phyloP scores from a whole-genome alignment of 1,140 invertebrate genomes.

The Drosophila grimshawi region DNA sequence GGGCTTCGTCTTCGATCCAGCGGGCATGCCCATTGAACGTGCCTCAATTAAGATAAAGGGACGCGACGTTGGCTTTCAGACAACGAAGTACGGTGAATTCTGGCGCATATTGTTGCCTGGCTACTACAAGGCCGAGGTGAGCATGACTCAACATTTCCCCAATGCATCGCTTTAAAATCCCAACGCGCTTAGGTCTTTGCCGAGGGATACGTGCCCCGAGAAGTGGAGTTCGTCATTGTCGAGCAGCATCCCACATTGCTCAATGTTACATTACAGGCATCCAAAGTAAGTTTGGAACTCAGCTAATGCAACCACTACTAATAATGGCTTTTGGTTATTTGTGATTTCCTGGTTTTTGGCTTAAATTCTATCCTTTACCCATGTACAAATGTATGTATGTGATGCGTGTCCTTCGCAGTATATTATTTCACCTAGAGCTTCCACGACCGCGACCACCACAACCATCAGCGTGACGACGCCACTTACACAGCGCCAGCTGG shows the following conservation, averaged over 20 bases:
- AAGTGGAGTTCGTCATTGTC: conserved; percentile 94
- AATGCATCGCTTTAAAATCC: background rate
- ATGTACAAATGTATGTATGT: background rate
- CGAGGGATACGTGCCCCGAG: conserved; percentile 92
- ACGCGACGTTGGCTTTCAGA: conserved; percentile 94
- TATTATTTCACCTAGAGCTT: conserved; percentile 11
- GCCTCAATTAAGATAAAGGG: conserved; percentile 93
- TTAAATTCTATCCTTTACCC: conserved; percentile 2
- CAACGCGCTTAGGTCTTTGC: conserved; percentile 89
- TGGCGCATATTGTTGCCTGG: conserved; percentile 95
- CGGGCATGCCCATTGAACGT: conserved; percentile 92
- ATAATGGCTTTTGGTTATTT: background rate
- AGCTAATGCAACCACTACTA: conserved; percentile 22
- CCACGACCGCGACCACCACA: conserved; percentile 12
- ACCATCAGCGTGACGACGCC: conserved; percentile 28
- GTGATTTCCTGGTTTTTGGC: conserved; percentile 21
- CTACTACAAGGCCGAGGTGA: conserved; percentile 92
- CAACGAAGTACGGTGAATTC: conserved; percentile 96
- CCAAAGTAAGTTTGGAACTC: conserved; percentile 88
- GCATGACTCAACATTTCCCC: background rate
- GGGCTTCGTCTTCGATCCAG: conserved; percentile 93
- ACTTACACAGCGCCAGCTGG: conserved; percentile 20
- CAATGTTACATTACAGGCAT: conserved; percentile 92
- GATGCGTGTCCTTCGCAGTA: conserved; percentile 16
- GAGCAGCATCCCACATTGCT: conserved; percentile 93